These are phyloP conservation scores for Bimastos eiseni DNA, from an alignment of 2,888 invertebrate genomes.

Conservation along the genomic window DNA sequence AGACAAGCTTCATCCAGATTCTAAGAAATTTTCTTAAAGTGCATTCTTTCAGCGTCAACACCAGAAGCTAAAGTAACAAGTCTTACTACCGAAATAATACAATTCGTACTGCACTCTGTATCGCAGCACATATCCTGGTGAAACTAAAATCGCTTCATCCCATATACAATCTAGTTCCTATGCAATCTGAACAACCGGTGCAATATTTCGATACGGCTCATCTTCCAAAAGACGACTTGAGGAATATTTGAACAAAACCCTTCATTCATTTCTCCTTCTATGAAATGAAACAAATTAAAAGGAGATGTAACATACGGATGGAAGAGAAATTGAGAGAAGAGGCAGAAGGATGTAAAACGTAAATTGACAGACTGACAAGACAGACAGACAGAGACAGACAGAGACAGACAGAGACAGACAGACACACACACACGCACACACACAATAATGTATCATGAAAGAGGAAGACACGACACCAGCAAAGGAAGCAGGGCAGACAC, in stretches of 20 bases:
- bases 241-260: not conserved
- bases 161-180: not conserved
- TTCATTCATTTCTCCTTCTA: not conserved
- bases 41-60: not conserved
- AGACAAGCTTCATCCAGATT: too few species aligned
- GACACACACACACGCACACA: too few species aligned
- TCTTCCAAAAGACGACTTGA: not conserved
- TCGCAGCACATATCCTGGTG: not conserved
- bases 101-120: not conserved
- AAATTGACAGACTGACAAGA: too few species aligned
- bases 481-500: not conserved
- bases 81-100: not conserved
- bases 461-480: too few species aligned
- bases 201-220: not conserved
- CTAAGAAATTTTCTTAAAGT: too few species aligned
- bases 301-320: not conserved
- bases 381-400: too few species aligned
- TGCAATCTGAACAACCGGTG: not conserved
- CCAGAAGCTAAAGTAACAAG: not conserved
- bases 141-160: not conserved
- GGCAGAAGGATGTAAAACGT: too few species aligned
- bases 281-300: not conserved
- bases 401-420: too few species aligned
- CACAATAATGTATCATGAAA: too few species aligned
- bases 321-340: not conserved